These are phyloP conservation scores for Axis porcinus DNA, from an alignment of 2,113 vertebrate genomes.

Conservation along the genomic window DNA sequence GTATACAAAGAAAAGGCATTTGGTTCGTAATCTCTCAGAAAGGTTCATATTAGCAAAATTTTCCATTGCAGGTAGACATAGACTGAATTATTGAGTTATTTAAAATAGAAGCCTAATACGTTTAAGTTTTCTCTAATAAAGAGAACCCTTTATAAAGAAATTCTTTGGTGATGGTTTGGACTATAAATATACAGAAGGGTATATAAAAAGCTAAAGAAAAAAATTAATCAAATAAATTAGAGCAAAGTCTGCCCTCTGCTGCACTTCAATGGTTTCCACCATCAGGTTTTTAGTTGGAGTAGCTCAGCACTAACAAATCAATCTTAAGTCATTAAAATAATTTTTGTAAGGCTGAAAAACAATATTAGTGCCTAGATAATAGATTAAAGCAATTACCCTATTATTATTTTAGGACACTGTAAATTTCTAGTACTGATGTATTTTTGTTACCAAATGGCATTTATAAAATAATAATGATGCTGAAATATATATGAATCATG, in stretches of 20 bases:
- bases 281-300: slow-evolving; percentile 56
- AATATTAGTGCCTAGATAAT: slow-evolving; percentile 76
- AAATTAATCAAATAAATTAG: slow-evolving; percentile 64
- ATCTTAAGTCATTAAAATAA: slow-evolving; percentile 49
- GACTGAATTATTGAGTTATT: slow-evolving; percentile 5
- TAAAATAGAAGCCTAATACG: slow-evolving; percentile 18
- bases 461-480: slow-evolving; percentile 86
- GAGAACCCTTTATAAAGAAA: slow-evolving; percentile 14
- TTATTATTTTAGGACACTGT: slow-evolving; percentile 84
- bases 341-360: slow-evolving; percentile 59
- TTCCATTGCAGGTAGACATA: neutral
- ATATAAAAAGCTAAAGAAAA: slow-evolving; percentile 53
- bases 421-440: slow-evolving; percentile 79
- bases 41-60: neutral
- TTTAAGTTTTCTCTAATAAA: slow-evolving; percentile 16
- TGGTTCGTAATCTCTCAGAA: neutral
- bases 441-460: slow-evolving; percentile 81
- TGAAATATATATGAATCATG: slow-evolving; percentile 83
- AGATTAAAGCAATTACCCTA: slow-evolving; percentile 84
- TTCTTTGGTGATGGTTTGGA: neutral
- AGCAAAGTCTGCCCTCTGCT: slow-evolving; percentile 67
- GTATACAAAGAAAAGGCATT: neutral
- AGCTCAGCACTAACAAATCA: slow-evolving; percentile 60
- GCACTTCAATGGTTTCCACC: slow-evolving; percentile 37
- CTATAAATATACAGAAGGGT: slow-evolving; percentile 43